phyloP scores from a whole-genome alignment of 2,797 vertebrate genomes.

The Cottoperca gobio region DNA sequence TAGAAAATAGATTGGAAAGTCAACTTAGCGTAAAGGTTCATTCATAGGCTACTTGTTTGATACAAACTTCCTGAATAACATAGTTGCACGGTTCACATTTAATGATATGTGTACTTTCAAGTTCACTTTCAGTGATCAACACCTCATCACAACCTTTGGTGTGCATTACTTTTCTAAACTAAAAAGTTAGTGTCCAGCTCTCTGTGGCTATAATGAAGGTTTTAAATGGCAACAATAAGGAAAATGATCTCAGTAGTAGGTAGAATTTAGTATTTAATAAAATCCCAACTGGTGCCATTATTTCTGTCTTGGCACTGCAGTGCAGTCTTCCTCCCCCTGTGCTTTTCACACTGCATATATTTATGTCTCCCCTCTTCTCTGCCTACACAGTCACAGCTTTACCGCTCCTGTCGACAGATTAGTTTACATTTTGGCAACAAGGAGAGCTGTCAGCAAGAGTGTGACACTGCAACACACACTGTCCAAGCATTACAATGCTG shows the following conservation, averaged over 20 bases:
- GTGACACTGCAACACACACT: constrained; percentile 27
- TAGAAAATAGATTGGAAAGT: too few relatives aligned
- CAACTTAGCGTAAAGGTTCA: too few relatives aligned
- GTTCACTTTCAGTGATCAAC: too few relatives aligned
- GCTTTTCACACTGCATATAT: not conserved
- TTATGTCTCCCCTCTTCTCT: constrained; percentile 2
- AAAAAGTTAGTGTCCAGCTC: not conserved
- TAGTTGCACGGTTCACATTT: too few relatives aligned
- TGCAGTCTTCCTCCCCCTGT: not conserved
- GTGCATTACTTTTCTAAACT: too few relatives aligned
- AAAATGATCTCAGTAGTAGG: not conserved
- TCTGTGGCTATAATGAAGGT: too few relatives aligned
- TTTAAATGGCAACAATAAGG: not conserved
- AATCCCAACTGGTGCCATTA: not conserved
- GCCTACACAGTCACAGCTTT: constrained; percentile 27
- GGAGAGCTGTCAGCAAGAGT: constrained; percentile 55
- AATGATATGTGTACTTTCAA: too few relatives aligned
- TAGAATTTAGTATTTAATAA: not conserved
- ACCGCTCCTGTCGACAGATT: constrained; percentile 43
- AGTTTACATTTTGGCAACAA: constrained; percentile 47
- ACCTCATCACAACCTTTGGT: too few relatives aligned
- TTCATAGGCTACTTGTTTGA: too few relatives aligned
- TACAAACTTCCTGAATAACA: too few relatives aligned
- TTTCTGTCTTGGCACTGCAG: not conserved
- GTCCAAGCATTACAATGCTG: constrained; percentile 40